These are phyloP conservation scores for Scaptomyza polygonia DNA, from an alignment of 2,888 invertebrate genomes.

Conservation along the genomic window DNA sequence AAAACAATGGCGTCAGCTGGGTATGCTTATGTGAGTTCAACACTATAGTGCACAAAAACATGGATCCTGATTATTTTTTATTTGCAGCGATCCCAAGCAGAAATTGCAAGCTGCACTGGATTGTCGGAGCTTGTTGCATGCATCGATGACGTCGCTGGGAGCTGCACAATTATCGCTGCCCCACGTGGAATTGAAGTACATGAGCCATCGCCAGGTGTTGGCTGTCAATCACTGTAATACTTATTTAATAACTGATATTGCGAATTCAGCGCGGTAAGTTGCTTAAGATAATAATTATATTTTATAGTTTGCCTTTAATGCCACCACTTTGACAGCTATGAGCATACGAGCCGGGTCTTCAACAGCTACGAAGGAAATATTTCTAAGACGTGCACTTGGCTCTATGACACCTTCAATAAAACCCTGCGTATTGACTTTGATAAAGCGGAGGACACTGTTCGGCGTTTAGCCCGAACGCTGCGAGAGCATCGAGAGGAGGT, in stretches of 20 bases:
- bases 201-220: conserved; percentile 82
- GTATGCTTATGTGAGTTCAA: conserved; percentile 66
- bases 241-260: conserved; percentile 83
- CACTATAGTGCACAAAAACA: no score
- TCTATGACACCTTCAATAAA: conserved; percentile 82
- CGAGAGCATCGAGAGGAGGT: conserved; percentile 81
- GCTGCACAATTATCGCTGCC: conserved; percentile 83
- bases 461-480: conserved; percentile 74
- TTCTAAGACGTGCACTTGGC: conserved; percentile 81
- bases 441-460: conserved; percentile 79
- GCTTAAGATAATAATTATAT: neutral
- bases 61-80: no score
- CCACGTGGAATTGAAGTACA: conserved; percentile 82
- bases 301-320: no score
- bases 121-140: conserved; percentile 81
- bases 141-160: conserved; percentile 82
- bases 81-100: conserved; percentile 75
- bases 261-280: conserved; percentile 78
- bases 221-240: conserved; percentile 83
- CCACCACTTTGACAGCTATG: conserved; percentile 63
- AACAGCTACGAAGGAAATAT: conserved; percentile 79
- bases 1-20: conserved; percentile 79
- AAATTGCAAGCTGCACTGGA: conserved; percentile 80
- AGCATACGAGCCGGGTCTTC: conserved; percentile 82
- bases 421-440: conserved; percentile 82